Conservation (phyloP, 2,888 invertebrate species). For the Amiota minor region DNA sequence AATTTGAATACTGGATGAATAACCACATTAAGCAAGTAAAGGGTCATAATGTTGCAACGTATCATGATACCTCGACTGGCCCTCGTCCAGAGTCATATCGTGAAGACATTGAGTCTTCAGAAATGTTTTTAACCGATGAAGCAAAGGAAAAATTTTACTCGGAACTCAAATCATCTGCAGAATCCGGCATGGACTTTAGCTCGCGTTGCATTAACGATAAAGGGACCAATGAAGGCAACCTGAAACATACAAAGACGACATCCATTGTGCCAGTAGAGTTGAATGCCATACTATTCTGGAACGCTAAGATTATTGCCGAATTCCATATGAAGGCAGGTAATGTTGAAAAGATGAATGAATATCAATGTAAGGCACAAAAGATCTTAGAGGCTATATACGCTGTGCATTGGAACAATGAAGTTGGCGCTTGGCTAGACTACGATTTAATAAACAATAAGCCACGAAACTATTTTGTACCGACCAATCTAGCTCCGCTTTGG, state of each 20-base stretch:
- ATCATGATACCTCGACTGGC: slow-evolving; percentile 83
- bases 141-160: slow-evolving; percentile 82
- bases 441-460: slow-evolving; percentile 80
- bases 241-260: slow-evolving; percentile 84
- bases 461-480: slow-evolving; percentile 84
- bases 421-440: slow-evolving; percentile 91
- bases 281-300: slow-evolving; percentile 89
- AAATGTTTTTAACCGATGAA: slow-evolving; percentile 75
- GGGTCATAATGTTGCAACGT: slow-evolving; percentile 81
- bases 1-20: slow-evolving; percentile 88
- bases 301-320: slow-evolving; percentile 83
- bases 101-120: slow-evolving; percentile 79
- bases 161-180: slow-evolving; percentile 91
- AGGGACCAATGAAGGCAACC: slow-evolving; percentile 81
- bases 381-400: slow-evolving; percentile 76
- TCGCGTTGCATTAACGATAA: slow-evolving; percentile 83
- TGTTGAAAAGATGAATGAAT: slow-evolving; percentile 77
- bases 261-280: slow-evolving; percentile 92
- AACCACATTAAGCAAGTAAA: slow-evolving; percentile 80
- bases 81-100: slow-evolving; percentile 94
- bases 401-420: slow-evolving; percentile 90
- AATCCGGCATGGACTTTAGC: slow-evolving; percentile 97
- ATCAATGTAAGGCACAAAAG: slow-evolving; percentile 77
- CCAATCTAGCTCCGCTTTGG: slow-evolving; percentile 89
- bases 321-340: slow-evolving; percentile 79